A percentile compares a stretch with the other conserved stretches of the same genome.
Evolutionary conservation across 2,113 vertebrate species (phyloP).

Genomic region (Nycticorax nycticorax): DNA sequence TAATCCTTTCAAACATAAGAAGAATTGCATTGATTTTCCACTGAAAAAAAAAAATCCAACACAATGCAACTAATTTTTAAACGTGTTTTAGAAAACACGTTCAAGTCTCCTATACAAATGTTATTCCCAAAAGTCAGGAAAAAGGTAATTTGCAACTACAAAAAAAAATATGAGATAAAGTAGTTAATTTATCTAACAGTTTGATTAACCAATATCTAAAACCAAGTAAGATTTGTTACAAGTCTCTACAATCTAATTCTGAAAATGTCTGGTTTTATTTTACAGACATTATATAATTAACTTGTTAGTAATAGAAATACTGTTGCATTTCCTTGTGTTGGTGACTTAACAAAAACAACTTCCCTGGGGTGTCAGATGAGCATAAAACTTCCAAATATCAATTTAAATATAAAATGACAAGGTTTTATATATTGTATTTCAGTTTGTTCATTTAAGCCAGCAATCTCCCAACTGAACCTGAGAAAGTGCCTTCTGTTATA

Average conservation of each 20-base stretch:
- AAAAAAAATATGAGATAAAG: neutral
- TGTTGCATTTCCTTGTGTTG: neutral
- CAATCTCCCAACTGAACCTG: neutral
- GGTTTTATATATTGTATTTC: neutral
- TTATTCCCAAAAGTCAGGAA: neutral
- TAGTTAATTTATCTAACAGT: constrained; percentile 11
- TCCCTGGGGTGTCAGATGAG: neutral
- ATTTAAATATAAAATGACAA: neutral
- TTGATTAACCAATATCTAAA: neutral
- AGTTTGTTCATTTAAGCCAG: neutral
- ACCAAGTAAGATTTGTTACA: neutral
- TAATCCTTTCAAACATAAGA: neutral
- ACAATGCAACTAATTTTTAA: constrained; percentile 9
- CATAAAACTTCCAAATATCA: neutral
- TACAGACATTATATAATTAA: neutral
- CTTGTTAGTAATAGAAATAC: neutral
- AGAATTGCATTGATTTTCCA: neutral
- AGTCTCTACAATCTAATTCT: constrained; percentile 5
- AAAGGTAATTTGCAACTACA: neutral
- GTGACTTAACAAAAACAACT: neutral
- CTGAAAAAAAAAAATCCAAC: constrained; percentile 2
- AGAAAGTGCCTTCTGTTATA: neutral
- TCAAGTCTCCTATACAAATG: neutral
- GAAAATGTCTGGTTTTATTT: constrained; percentile 16
- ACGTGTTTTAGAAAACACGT: neutral